phyloP scores from a whole-genome alignment of 2,797 vertebrate genomes.

The Sebastes matsubarae region DNA sequence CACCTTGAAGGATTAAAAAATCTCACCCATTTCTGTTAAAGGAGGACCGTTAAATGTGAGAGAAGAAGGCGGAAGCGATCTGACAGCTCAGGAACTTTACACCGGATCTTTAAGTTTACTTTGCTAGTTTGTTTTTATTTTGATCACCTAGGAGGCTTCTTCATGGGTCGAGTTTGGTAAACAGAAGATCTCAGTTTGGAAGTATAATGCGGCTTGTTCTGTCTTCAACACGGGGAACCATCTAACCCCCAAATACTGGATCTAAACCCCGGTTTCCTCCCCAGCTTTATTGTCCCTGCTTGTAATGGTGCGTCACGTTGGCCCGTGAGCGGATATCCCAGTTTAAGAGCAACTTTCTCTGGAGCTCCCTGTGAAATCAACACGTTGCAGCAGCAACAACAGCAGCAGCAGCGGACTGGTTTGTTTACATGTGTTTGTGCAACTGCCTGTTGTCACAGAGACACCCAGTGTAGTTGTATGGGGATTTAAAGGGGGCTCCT shows the following conservation, averaged over 20 bases:
- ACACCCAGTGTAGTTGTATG: conserved; percentile 8
- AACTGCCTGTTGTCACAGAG: conserved; percentile 13
- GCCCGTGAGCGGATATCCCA: conserved; percentile 35
- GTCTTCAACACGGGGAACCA: background rate
- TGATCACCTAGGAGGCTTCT: conserved; percentile 24
- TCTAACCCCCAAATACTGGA: conserved; percentile 26
- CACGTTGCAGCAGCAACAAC: conserved; percentile 41
- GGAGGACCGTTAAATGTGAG: conserved; percentile 1
- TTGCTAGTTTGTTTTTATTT: conserved; percentile 2
- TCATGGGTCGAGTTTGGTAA: conserved; percentile 19
- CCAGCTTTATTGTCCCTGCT: background rate
- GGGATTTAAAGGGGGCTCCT: conserved; percentile 20
- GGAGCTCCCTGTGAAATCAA: conserved; percentile 51
- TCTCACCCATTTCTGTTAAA: background rate
- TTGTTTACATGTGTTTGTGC: conserved; percentile 63
- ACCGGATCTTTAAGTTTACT: conserved; percentile 46
- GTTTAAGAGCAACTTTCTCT: conserved; percentile 28
- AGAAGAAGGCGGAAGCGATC: conserved; percentile 31
- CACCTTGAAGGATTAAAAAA: conserved; percentile 58
- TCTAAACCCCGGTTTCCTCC: conserved; percentile 5
- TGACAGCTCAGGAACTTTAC: conserved; percentile 64
- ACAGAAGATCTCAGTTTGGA: conserved; percentile 23
- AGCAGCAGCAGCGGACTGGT: conserved; percentile 24
- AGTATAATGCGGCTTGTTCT: conserved; percentile 6
- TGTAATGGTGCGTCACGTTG: background rate